phyloP scores from a whole-genome alignment of 2,113 vertebrate genomes.

The Astur gentilis region DNA sequence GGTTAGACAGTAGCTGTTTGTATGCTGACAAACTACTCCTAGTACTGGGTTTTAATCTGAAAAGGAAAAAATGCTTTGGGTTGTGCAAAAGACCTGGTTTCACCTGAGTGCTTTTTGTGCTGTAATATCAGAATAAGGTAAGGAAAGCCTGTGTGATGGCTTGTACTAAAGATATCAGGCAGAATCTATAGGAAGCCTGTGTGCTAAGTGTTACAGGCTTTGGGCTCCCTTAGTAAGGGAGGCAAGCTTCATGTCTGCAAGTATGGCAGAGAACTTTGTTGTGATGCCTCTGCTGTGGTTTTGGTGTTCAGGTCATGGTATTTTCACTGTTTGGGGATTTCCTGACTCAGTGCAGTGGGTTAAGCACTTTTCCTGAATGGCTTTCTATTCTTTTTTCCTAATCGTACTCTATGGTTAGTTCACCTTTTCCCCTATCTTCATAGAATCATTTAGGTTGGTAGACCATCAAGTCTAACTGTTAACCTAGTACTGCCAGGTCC shows the following conservation, averaged over 20 bases:
- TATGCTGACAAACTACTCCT: accelerated
- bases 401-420: neutral
- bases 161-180: neutral
- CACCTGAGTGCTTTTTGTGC: neutral
- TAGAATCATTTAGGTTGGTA: too few relatives aligned
- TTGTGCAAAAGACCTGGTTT: neutral
- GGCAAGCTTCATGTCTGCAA: neutral
- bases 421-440: neutral
- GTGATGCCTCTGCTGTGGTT: neutral
- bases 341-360: neutral
- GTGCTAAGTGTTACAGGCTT: accelerated
- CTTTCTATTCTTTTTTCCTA: accelerated
- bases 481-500: too few relatives aligned
- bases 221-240: neutral
- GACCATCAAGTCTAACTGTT: too few relatives aligned
- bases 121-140: neutral
- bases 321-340: neutral
- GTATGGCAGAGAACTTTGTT: neutral
- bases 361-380: neutral
- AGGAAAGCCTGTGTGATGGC: neutral
- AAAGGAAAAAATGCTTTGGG: neutral
- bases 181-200: neutral
- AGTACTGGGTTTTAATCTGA: neutral
- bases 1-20: accelerated
- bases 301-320: neutral